Evolutionary conservation across 1,140 invertebrate genomes (phyloP).

Genomic region (Condylostylus longicornis): DNA sequence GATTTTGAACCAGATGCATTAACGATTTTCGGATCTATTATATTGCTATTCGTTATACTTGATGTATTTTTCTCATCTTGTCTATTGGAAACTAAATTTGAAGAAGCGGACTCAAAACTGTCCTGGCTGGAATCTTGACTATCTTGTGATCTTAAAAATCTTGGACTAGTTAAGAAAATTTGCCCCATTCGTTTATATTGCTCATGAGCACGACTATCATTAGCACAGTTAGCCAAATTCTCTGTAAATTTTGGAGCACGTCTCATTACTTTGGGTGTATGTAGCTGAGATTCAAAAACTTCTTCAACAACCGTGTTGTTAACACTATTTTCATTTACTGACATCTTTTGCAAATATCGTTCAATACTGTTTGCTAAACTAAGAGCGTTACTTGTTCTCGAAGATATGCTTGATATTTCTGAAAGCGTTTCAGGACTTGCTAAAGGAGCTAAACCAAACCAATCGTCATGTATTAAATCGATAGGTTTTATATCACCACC

Average conservation of each 20-base stretch:
- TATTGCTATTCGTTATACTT: not conserved
- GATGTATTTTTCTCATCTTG: not conserved
- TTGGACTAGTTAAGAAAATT: slow-evolving; percentile 28
- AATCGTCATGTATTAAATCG: slow-evolving; percentile 44
- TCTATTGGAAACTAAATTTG: slow-evolving; percentile 16
- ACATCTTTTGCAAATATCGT: slow-evolving; percentile 24
- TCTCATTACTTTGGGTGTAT: slow-evolving; percentile 40
- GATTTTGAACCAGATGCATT: slow-evolving; percentile 21
- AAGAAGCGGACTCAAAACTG: slow-evolving; percentile 28
- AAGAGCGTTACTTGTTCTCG: slow-evolving; percentile 34
- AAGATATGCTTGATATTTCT: slow-evolving; percentile 54
- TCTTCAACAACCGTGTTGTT: slow-evolving; percentile 17
- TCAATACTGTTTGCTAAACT: slow-evolving; percentile 31
- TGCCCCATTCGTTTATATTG: slow-evolving; percentile 30
- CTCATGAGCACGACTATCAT: slow-evolving; percentile 34
- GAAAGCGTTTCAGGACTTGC: slow-evolving; percentile 75
- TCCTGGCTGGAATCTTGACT: slow-evolving; percentile 23
- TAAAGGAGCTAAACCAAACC: slow-evolving; percentile 55
- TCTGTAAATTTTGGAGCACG: slow-evolving; percentile 49
- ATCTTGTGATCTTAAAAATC: slow-evolving; percentile 14
- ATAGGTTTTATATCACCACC: slow-evolving; percentile 21
- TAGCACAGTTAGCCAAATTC: slow-evolving; percentile 47
- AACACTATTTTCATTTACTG: slow-evolving; percentile 13
- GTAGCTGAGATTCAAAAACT: slow-evolving; percentile 31
- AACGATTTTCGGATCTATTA: not conserved